phyloP scores from a whole-genome alignment of 2,113 vertebrate species.

The Brachyhypopomus occidentalis region DNA sequence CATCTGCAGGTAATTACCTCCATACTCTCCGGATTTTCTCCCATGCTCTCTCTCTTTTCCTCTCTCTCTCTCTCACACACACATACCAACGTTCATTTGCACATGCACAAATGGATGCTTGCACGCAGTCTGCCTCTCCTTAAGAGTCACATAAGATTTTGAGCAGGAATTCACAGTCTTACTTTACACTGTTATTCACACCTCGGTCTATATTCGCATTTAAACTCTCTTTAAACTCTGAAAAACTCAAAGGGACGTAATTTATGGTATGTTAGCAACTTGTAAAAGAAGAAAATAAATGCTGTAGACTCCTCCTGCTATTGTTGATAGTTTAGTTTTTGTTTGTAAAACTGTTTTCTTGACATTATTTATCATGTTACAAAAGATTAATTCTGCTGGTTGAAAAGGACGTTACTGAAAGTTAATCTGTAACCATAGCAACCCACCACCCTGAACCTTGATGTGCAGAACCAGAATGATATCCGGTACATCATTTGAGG shows the following conservation, averaged over 20 bases:
- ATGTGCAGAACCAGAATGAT: not conserved
- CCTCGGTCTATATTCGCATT: not conserved
- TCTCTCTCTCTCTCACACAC: not conserved
- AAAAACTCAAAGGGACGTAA: too few relatives aligned
- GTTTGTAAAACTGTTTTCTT: too few relatives aligned
- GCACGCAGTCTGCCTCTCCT: not conserved
- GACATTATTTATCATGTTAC: too few relatives aligned
- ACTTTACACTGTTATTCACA: not conserved
- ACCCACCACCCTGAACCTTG: too few relatives aligned
- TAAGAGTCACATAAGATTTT: not conserved
- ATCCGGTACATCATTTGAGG: not conserved
- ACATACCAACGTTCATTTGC: not conserved
- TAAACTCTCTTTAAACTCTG: too few relatives aligned
- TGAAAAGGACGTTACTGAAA: too few relatives aligned
- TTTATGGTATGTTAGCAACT: too few relatives aligned
- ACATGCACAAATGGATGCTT: not conserved
- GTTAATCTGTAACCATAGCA: too few relatives aligned
- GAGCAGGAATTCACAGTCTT: not conserved
- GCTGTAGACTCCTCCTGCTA: too few relatives aligned
- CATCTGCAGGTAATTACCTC: conserved; percentile 74
- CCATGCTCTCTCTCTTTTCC: conserved; percentile 31
- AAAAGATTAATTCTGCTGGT: too few relatives aligned
- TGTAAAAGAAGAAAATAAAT: too few relatives aligned
- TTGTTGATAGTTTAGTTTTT: too few relatives aligned
- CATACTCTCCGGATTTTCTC: conserved; percentile 46